Percentiles rank a stretch among this genome's conserved stretches.
These are phyloP conservation scores for Brachionus rubens DNA, from an alignment of 1,140 invertebrate genomes.

Conservation along the genomic window DNA sequence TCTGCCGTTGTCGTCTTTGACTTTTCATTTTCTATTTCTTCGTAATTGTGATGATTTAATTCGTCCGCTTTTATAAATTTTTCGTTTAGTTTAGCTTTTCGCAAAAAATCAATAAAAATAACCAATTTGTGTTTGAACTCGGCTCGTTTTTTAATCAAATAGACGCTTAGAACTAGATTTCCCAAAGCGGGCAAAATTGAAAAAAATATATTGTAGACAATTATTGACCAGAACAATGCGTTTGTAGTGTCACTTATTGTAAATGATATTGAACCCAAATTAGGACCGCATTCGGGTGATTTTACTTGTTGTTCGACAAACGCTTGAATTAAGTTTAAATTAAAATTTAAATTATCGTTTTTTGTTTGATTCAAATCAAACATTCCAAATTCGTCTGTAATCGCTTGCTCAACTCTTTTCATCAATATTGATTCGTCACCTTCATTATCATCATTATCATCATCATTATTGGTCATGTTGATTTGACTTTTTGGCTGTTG, in stretches of 20 bases:
- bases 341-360: neutral
- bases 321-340: neutral
- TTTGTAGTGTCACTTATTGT: conserved; percentile 18
- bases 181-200: conserved; percentile 4
- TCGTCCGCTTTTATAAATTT: neutral
- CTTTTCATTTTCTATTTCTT: neutral
- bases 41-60: neutral
- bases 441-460: no score
- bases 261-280: neutral
- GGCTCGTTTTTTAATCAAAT: conserved; percentile 20
- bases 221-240: conserved; percentile 40
- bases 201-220: conserved; percentile 39
- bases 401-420: no score
- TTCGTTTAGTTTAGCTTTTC: neutral
- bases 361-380: neutral
- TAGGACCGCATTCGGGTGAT: conserved; percentile 19
- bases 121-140: neutral
- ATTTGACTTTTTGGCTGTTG: no score
- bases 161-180: neutral
- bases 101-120: neutral
- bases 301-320: neutral
- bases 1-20: neutral
- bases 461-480: no score
- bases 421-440: no score
- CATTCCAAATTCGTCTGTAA: no score